Conservation (phyloP, 2,888 invertebrate genomes). For the Eupithecia insigniata region DNA sequence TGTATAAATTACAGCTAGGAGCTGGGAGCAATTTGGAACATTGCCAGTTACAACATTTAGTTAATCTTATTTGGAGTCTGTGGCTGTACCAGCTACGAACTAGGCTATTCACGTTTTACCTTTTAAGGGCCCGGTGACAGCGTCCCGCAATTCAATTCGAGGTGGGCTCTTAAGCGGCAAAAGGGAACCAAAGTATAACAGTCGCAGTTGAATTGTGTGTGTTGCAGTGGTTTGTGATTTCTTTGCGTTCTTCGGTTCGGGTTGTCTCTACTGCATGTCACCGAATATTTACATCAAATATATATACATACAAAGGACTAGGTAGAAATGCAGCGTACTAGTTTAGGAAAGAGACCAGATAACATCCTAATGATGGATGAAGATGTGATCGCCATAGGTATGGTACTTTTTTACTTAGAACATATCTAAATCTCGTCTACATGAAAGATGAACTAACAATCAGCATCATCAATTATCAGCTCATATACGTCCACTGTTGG, state of each 20-base stretch:
- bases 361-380: not conserved
- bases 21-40: conserved; percentile 41
- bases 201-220: not conserved
- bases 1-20: conserved; percentile 33
- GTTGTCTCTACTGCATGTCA: not conserved
- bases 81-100: not conserved
- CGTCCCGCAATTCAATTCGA: no score
- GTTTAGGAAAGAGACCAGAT: not conserved
- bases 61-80: conserved; percentile 11
- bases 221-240: not conserved
- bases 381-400: not conserved
- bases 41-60: conserved; percentile 41
- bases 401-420: no score
- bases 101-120: not conserved
- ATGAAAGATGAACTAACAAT: not conserved
- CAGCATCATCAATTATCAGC: no score
- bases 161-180: not conserved
- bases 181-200: not conserved
- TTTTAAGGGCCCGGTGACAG: not conserved
- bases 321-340: not conserved
- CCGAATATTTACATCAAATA: not conserved
- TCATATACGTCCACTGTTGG: no score
- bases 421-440: not conserved
- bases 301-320: not conserved
- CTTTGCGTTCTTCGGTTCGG: not conserved